A percentile compares a stretch with the other conserved stretches of the same genome.
phyloP scores from a whole-genome alignment of 2,888 invertebrate species.

The Oligia strigilis region DNA sequence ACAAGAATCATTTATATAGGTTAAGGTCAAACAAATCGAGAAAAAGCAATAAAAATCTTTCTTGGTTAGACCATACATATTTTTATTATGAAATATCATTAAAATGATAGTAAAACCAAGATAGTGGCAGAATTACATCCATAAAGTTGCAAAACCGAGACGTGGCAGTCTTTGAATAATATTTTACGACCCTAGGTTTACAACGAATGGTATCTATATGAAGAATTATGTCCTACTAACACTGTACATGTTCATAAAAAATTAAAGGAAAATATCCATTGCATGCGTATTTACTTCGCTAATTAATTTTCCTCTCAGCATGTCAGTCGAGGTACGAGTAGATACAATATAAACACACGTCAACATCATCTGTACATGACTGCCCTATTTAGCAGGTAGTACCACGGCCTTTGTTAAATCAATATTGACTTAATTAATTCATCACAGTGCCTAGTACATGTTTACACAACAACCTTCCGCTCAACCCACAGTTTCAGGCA shows the following conservation, averaged over 20 bases:
- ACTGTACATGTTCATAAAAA: neutral
- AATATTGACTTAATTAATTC: slow-evolving; percentile 77
- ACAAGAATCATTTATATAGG: slow-evolving; percentile 2
- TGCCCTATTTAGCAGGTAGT: slow-evolving; percentile 42
- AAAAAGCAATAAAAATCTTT: slow-evolving; percentile 3
- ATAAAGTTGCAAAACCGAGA: slow-evolving; percentile 33
- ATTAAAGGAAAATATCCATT: neutral
- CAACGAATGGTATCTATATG: slow-evolving; percentile 1
- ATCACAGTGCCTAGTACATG: slow-evolving; percentile 62
- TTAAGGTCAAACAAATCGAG: neutral
- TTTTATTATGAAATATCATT: slow-evolving; percentile 10
- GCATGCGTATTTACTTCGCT: neutral
- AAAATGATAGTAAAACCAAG: slow-evolving; percentile 34
- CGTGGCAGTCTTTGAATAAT: neutral
- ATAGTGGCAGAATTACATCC: slow-evolving; percentile 20
- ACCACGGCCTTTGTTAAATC: slow-evolving; percentile 62
- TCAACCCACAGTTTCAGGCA: slow-evolving; percentile 45
- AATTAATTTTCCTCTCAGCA: slow-evolving; percentile 20
- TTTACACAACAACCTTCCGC: slow-evolving; percentile 61
- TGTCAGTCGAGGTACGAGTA: slow-evolving; percentile 11
- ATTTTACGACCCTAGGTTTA: slow-evolving; percentile 42
- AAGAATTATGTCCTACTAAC: neutral
- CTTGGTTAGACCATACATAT: neutral
- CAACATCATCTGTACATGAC: slow-evolving; percentile 44
- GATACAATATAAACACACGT: slow-evolving; percentile 18